A percentile compares a stretch with the other conserved stretches of the same genome.
Evolutionary conservation across 2,888 invertebrate genomes (phyloP).

Genomic region (Smittia sp.): DNA sequence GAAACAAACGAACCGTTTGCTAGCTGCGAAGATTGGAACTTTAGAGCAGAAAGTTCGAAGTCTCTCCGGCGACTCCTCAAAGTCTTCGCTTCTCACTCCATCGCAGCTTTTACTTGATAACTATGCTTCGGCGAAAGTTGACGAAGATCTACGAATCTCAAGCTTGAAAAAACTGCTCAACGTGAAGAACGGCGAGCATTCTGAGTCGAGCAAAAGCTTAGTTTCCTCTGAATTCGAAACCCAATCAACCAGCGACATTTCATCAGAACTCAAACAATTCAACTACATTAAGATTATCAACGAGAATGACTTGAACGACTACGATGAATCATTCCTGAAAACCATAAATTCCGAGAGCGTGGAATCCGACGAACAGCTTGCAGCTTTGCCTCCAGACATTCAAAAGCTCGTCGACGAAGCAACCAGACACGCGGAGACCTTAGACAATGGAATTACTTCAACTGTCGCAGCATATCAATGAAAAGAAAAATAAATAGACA

Average conservation of each 20-base stretch:
- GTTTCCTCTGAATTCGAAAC: constrained; percentile 51
- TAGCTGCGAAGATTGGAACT: constrained; percentile 78
- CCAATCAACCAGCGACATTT: constrained; percentile 32
- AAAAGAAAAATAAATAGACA: neutral
- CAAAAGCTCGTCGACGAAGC: constrained; percentile 62
- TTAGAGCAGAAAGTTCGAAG: constrained; percentile 72
- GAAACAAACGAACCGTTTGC: constrained; percentile 80
- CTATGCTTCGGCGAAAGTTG: constrained; percentile 57
- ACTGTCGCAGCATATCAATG: neutral
- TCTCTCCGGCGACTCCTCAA: constrained; percentile 57
- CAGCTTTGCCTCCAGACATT: constrained; percentile 60
- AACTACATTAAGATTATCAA: constrained; percentile 24
- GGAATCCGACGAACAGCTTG: constrained; percentile 52
- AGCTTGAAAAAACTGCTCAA: neutral
- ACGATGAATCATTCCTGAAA: constrained; percentile 41
- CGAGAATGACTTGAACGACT: constrained; percentile 28
- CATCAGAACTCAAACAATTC: constrained; percentile 23
- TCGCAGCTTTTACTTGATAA: constrained; percentile 67
- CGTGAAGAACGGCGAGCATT: constrained; percentile 43
- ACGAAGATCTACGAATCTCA: constrained; percentile 46
- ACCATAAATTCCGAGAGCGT: constrained; percentile 38
- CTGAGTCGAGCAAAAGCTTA: constrained; percentile 50
- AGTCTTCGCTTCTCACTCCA: constrained; percentile 51
- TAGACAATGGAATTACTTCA: neutral
- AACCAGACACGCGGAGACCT: constrained; percentile 46